A percentile compares a stretch with the other conserved stretches of the same genome.
These are phyloP conservation scores for Pleuronectes platessa DNA, from an alignment of 2,113 vertebrate genomes.

Conservation along the genomic window DNA sequence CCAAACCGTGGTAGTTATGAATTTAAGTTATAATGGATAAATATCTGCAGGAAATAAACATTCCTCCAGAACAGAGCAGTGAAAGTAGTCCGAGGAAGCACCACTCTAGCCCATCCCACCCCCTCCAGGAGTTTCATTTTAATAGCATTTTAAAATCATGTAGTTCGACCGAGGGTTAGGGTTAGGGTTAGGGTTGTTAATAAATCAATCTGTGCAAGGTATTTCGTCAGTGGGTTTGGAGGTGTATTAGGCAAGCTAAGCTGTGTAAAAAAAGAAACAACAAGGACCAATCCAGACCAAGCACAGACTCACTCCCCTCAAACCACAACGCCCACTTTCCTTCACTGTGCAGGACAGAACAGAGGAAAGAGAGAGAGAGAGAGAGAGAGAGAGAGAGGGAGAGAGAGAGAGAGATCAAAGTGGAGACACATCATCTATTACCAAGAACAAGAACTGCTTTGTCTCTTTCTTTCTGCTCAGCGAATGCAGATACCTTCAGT, in stretches of 20 bases:
- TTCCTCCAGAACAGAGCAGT: background rate
- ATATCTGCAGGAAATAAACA: background rate
- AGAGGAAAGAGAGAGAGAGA: background rate
- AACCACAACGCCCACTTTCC: constrained; percentile 24
- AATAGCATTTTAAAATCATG: background rate
- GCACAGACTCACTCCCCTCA: constrained; percentile 20
- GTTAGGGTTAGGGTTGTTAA: too few species aligned
- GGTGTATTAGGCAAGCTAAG: background rate
- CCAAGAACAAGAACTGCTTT: constrained; percentile 2
- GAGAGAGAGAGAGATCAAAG: background rate
- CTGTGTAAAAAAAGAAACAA: background rate
- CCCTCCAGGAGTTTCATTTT: background rate
- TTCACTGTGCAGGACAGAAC: background rate
- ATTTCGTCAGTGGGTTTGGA: background rate
- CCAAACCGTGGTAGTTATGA: background rate
- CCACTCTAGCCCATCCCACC: background rate
- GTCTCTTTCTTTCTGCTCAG: background rate
- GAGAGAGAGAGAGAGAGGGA: background rate
- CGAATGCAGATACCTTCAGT: background rate
- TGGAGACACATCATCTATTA: background rate
- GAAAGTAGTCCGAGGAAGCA: background rate
- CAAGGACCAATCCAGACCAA: constrained; percentile 31
- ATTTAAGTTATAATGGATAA: too few species aligned
- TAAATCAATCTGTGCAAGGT: background rate
- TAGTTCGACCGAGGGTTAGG: too few species aligned